These are phyloP conservation scores for Siphlonurus alternatus DNA, from an alignment of 2,888 invertebrate species.

Conservation along the genomic window DNA sequence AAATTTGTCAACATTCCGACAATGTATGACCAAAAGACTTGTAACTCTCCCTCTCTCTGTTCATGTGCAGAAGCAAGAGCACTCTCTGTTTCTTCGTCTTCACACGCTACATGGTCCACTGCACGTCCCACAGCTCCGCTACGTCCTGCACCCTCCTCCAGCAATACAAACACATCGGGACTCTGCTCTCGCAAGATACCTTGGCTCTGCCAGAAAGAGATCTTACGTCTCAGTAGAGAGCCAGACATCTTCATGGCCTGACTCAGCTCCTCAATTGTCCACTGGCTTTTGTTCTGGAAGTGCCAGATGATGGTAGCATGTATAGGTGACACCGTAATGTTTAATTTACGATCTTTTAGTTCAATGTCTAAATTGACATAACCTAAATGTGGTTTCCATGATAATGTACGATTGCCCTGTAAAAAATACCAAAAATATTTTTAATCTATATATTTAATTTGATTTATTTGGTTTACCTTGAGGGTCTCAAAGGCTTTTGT, in stretches of 20 bases:
- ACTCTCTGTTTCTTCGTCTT: slow-evolving; percentile 84
- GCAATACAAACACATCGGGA: slow-evolving; percentile 53
- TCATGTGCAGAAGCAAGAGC: slow-evolving; percentile 90
- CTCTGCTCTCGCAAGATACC: slow-evolving; percentile 46
- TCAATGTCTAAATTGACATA: slow-evolving; percentile 82
- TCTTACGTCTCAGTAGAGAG: slow-evolving; percentile 67
- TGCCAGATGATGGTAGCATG: slow-evolving; percentile 89
- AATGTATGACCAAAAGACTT: slow-evolving; percentile 93
- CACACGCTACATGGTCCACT: slow-evolving; percentile 36
- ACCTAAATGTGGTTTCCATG: slow-evolving; percentile 89
- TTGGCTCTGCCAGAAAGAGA: slow-evolving; percentile 89
- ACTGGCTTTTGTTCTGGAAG: slow-evolving; percentile 74
- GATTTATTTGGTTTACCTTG: slow-evolving; percentile 22
- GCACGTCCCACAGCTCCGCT: background rate
- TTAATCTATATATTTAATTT: background rate
- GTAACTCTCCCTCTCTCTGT: slow-evolving; percentile 84
- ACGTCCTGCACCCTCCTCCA: slow-evolving; percentile 35
- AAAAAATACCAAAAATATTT: slow-evolving; percentile 9
- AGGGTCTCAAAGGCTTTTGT: slow-evolving; percentile 81
- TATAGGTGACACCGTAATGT: slow-evolving; percentile 75
- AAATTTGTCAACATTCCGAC: slow-evolving; percentile 93
- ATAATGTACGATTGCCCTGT: slow-evolving; percentile 73
- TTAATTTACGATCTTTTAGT: slow-evolving; percentile 58
- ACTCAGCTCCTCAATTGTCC: slow-evolving; percentile 76
- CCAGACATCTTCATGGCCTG: slow-evolving; percentile 73